A percentile compares a stretch with the other conserved stretches of the same genome.
phyloP scores from a whole-genome alignment of 2,888 invertebrate genomes.

The Drosophila stalkeri region DNA sequence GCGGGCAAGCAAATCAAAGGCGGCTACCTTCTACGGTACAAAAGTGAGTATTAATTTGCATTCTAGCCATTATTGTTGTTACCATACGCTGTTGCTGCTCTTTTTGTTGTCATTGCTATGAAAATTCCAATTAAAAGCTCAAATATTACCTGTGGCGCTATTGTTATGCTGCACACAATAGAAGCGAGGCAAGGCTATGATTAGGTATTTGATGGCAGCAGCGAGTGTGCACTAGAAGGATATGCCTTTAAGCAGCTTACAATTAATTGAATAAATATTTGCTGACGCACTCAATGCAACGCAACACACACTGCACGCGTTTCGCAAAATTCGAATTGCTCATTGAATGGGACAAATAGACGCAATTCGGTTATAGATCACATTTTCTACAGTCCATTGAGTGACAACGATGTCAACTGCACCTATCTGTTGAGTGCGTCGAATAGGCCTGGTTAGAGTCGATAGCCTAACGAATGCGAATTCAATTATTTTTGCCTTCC shows the following conservation, averaged over 20 bases:
- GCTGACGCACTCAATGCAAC: background rate
- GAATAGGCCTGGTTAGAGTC: background rate
- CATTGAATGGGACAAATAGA: too few relatives aligned
- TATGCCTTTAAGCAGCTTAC: background rate
- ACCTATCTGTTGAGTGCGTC: background rate
- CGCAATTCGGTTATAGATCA: background rate
- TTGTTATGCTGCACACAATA: background rate
- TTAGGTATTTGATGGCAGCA: background rate
- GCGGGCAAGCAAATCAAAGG: conserved; percentile 90
- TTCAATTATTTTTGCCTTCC: too few relatives aligned
- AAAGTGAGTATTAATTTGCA: conserved; percentile 87
- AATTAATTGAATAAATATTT: background rate
- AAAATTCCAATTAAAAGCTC: conserved; percentile 6
- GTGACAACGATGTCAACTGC: background rate
- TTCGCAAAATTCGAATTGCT: background rate
- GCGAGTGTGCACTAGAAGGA: background rate
- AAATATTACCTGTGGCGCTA: conserved; percentile 4
- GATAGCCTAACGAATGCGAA: background rate
- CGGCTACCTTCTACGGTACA: conserved; percentile 91
- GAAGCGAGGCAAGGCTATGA: background rate
- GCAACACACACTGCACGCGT: background rate
- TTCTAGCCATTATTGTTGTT: background rate
- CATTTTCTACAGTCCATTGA: background rate
- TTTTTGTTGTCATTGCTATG: background rate
- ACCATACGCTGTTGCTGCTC: background rate